A percentile compares a stretch with the other conserved stretches of the same genome.
phyloP scores from a whole-genome alignment of 2,113 vertebrate species.

The Rafetus swinhoei region DNA sequence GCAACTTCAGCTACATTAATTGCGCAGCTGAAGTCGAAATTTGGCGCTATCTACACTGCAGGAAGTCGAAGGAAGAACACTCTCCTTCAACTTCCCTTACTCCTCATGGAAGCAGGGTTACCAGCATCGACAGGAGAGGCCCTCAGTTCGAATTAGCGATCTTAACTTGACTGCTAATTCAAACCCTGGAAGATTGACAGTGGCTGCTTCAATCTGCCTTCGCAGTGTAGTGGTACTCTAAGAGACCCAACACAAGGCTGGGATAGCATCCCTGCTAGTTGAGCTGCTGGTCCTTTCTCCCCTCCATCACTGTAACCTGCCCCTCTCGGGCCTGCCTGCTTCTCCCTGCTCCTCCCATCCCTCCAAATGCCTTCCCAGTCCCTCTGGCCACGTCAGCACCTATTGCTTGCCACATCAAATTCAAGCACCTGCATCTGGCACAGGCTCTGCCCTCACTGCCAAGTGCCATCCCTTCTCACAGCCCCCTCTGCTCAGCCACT shows the following conservation, averaged over 20 bases:
- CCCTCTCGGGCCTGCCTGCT: not conserved
- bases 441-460: not conserved
- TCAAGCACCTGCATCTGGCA: not conserved
- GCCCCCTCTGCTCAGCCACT: not conserved
- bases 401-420: not conserved
- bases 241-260: not conserved
- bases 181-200: too few relatives aligned
- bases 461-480: not conserved
- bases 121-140: too few relatives aligned
- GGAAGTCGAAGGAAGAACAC: too few relatives aligned
- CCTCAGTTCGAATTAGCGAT: too few relatives aligned
- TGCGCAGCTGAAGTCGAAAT: too few relatives aligned
- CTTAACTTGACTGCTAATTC: too few relatives aligned
- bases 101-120: too few relatives aligned
- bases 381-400: not conserved
- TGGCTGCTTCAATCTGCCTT: too few relatives aligned
- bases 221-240: too few relatives aligned
- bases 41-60: too few relatives aligned
- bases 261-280: not conserved
- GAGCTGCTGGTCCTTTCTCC: not conserved
- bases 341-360: not conserved
- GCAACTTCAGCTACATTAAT: too few relatives aligned
- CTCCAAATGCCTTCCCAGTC: not conserved
- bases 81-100: too few relatives aligned
- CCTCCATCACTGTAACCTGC: not conserved